A percentile compares a stretch with the other conserved stretches of the same genome.
Conservation (phyloP, 2,113 vertebrate genomes). For the Hippocampus comes region DNA sequence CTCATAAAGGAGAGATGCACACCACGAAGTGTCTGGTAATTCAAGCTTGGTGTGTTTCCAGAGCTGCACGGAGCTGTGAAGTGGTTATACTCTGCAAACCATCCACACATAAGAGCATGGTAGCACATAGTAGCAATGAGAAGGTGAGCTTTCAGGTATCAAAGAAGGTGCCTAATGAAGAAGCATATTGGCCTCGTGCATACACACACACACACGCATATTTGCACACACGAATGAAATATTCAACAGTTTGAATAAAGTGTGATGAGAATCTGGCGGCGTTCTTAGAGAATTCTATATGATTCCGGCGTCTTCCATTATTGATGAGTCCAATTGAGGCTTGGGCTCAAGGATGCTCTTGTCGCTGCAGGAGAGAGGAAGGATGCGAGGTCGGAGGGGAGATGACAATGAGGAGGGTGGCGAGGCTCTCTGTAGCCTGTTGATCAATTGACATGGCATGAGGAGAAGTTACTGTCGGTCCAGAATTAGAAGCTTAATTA, state of each 20-base stretch:
- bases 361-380: constrained; percentile 30
- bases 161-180: constrained; percentile 29
- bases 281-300: constrained; percentile 72
- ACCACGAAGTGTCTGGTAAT: no score
- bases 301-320: constrained; percentile 59
- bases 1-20: no score
- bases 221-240: constrained; percentile 46
- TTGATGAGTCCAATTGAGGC: constrained; percentile 49
- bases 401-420: neutral
- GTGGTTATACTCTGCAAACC: neutral
- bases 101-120: no score
- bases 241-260: constrained; percentile 55
- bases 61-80: neutral
- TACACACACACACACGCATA: constrained; percentile 2
- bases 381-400: neutral
- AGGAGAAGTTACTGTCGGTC: constrained; percentile 6
- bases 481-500: constrained; percentile 40
- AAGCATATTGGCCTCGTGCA: constrained; percentile 4
- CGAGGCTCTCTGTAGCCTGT: neutral
- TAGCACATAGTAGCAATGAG: no score
- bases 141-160: constrained; percentile 13
- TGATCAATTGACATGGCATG: neutral
- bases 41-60: neutral
- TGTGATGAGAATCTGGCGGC: constrained; percentile 49
- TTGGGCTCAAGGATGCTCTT: constrained; percentile 26